A percentile compares a stretch with the other conserved stretches of the same genome.
phyloP scores from a whole-genome alignment of 2,797 vertebrate species.

The Babyrousa celebensis region DNA sequence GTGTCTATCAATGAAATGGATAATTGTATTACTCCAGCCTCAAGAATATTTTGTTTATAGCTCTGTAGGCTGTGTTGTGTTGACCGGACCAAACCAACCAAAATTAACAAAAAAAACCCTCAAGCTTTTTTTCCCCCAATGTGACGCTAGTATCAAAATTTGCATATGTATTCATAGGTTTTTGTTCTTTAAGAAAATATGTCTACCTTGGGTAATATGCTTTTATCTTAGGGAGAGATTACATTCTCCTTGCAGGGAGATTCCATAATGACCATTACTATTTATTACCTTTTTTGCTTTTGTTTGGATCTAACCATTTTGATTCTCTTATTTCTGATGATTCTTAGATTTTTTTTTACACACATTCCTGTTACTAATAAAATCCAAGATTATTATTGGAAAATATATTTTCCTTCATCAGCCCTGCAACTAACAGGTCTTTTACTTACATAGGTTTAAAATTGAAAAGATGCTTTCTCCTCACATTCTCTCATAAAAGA shows the following conservation, averaged over 20 bases:
- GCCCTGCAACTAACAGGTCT: background rate
- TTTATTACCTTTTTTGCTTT: conserved; percentile 14
- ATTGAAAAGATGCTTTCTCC: background rate
- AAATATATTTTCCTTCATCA: background rate
- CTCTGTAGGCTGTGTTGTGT: background rate
- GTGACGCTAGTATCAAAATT: background rate
- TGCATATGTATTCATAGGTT: background rate
- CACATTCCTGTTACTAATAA: background rate
- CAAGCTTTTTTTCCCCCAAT: background rate
- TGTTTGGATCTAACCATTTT: conserved; percentile 13
- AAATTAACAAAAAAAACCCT: background rate
- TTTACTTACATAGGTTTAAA: conserved; percentile 26
- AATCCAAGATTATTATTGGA: background rate
- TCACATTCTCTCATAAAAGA: background rate
- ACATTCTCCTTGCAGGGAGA: background rate
- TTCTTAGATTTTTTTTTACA: background rate
- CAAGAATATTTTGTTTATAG: conserved; percentile 37
- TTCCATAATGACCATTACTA: background rate
- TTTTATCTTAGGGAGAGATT: conserved; percentile 2
- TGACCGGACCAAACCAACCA: background rate
- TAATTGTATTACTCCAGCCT: background rate
- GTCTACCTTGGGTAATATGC: background rate
- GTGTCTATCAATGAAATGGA: background rate
- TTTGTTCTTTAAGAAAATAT: background rate
- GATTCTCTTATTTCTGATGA: conserved; percentile 20